A percentile compares a stretch with the other conserved stretches of the same genome.
Conservation (phyloP, 2,113 vertebrate species). For the Pedionomus torquatus region DNA sequence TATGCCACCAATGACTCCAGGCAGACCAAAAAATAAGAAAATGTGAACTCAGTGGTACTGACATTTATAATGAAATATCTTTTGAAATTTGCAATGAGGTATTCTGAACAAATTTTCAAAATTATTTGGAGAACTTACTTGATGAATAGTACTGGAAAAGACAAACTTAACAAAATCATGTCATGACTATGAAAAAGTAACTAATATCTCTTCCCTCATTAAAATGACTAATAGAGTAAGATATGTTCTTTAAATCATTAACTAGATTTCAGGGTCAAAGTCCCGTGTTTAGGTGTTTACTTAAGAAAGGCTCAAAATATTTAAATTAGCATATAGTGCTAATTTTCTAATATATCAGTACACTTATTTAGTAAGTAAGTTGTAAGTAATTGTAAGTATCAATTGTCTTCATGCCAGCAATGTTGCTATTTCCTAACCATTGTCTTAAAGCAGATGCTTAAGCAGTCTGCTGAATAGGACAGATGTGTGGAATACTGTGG, state of each 20-base stretch:
- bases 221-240: background rate
- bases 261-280: background rate
- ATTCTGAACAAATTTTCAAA: background rate
- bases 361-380: background rate
- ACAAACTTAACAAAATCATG: background rate
- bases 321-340: background rate
- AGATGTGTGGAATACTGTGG: background rate
- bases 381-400: background rate
- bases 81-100: background rate
- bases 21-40: background rate
- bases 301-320: background rate
- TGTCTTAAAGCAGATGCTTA: background rate
- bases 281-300: background rate
- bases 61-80: background rate
- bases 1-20: background rate
- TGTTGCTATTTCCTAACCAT: background rate
- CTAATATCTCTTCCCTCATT: fast-evolving
- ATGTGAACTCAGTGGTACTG: background rate
- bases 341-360: background rate
- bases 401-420: background rate
- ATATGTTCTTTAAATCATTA: background rate
- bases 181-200: background rate
- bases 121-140: background rate
- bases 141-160: background rate
- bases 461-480: background rate